phyloP scores from a whole-genome alignment of 2,888 invertebrate genomes.

The Cremastobaeus sp. region DNA sequence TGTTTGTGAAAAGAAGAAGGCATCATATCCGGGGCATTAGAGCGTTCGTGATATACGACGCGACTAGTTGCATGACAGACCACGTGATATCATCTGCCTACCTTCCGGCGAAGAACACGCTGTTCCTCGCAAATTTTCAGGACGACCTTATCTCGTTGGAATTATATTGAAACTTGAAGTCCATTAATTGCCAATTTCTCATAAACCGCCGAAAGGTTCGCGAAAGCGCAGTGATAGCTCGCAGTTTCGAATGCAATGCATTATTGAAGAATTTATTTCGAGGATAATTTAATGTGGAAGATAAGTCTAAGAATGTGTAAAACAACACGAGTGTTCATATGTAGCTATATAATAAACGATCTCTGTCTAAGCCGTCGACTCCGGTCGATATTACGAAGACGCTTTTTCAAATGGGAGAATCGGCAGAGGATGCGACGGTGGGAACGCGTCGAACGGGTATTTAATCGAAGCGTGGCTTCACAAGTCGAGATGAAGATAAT shows the following conservation, averaged over 20 bases:
- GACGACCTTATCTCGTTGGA: no score
- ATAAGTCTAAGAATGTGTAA: constrained; percentile 55
- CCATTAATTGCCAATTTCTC: no score
- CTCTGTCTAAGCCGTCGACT: constrained; percentile 52
- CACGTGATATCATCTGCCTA: constrained; percentile 56
- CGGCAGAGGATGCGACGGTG: constrained; percentile 57
- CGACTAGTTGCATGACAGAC: constrained; percentile 55
- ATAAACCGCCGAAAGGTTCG: no score
- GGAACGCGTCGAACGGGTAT: constrained; percentile 60
- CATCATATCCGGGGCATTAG: constrained; percentile 58
- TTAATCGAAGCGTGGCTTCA: constrained; percentile 58
- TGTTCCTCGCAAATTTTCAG: constrained; percentile 26
- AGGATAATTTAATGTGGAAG: constrained; percentile 45
- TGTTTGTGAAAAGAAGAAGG: constrained; percentile 60
- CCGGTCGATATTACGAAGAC: constrained; percentile 57
- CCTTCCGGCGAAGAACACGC: constrained; percentile 52
- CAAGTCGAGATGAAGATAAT: constrained; percentile 59
- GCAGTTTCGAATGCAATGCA: no score
- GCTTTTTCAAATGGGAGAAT: constrained; percentile 54
- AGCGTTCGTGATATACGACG: constrained; percentile 54
- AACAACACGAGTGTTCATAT: constrained; percentile 49
- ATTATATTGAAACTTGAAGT: no score
- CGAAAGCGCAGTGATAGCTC: no score
- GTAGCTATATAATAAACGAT: constrained; percentile 53
- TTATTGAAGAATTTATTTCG: constrained; percentile 12